Percentiles rank a stretch among this genome's conserved stretches.
Conservation (phyloP, 2,797 vertebrate genomes). For the Myotis vivesi region DNA sequence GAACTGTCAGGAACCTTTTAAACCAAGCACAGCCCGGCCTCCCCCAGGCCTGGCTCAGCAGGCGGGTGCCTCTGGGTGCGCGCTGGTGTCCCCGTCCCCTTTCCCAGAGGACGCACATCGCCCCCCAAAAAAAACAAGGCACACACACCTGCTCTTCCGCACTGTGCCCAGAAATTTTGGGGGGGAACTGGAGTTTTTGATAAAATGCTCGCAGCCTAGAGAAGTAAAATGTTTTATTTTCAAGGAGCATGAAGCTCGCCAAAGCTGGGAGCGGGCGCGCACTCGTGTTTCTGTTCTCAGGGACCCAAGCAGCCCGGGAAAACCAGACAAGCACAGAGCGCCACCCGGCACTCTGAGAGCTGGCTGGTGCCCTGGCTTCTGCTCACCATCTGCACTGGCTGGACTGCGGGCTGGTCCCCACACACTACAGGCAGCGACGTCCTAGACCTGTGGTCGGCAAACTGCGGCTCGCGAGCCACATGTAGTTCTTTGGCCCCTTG, state of each 20-base stretch:
- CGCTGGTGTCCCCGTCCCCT: background rate
- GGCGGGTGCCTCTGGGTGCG: background rate
- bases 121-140: background rate
- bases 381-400: background rate
- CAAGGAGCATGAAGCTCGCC: background rate
- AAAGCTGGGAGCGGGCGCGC: background rate
- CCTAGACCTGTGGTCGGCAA: background rate
- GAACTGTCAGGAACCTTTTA: background rate
- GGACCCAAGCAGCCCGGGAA: background rate
- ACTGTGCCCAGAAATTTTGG: background rate
- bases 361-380: background rate
- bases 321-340: background rate
- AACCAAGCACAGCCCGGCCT: background rate
- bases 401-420: background rate
- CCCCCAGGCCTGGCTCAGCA: background rate
- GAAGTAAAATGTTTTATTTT: background rate
- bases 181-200: background rate
- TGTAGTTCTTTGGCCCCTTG: too few species aligned
- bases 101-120: background rate
- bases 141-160: background rate
- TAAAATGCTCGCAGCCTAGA: background rate
- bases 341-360: background rate
- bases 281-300: background rate
- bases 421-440: background rate
- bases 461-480: too few species aligned